phyloP scores from a whole-genome alignment of 2,113 vertebrate species.

The Rhinichthys klamathensis region DNA sequence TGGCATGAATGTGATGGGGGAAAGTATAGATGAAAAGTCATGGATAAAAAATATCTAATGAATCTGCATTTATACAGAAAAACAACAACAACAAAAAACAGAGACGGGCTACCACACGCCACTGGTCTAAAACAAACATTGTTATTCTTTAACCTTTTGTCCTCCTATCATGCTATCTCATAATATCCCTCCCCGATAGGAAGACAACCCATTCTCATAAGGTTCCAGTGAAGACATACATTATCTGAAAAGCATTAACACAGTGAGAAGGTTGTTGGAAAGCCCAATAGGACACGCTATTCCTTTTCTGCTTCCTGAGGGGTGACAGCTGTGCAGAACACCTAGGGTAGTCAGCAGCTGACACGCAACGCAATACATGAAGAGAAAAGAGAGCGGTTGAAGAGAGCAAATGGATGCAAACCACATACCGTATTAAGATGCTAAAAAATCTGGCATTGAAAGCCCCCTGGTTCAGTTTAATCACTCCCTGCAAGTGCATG shows the following conservation, averaged over 20 bases:
- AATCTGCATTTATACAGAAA: background rate
- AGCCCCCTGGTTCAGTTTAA: background rate
- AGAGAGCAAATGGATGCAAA: background rate
- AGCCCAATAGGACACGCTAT: conserved; percentile 2
- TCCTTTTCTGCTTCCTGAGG: conserved; percentile 6
- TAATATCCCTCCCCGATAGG: background rate
- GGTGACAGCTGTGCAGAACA: conserved; percentile 52
- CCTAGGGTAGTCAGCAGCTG: conserved; percentile 43
- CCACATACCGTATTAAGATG: background rate
- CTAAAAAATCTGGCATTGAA: background rate
- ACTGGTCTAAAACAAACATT: background rate
- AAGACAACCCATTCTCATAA: conserved; percentile 35
- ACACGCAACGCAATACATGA: conserved; percentile 29
- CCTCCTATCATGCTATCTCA: background rate
- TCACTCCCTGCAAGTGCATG: background rate
- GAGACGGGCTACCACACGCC: background rate
- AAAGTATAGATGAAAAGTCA: background rate
- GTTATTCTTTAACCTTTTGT: background rate
- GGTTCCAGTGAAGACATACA: conserved; percentile 25
- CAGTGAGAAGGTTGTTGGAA: conserved; percentile 16
- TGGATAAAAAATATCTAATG: background rate
- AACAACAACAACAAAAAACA: background rate
- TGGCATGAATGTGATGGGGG: background rate
- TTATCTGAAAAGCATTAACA: conserved; percentile 46
- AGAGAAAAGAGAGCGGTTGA: background rate